phyloP scores from a whole-genome alignment of 2,888 invertebrate genomes.

The Apamea anceps region DNA sequence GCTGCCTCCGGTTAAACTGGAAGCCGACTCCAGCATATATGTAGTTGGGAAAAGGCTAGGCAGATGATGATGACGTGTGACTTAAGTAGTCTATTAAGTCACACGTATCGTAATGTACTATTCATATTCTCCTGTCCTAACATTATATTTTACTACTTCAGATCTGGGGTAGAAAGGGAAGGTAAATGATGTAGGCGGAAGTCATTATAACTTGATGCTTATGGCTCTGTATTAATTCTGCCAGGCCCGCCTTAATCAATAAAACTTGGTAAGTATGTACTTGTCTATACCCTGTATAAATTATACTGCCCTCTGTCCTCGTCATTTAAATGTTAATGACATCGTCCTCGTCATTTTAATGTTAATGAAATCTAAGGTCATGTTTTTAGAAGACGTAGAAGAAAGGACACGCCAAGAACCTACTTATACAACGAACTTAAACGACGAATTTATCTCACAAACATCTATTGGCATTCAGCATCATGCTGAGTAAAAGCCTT shows the following conservation, averaged over 20 bases:
- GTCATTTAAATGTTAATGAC: background rate
- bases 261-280: constrained; percentile 5
- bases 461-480: background rate
- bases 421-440: background rate
- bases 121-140: background rate
- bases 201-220: constrained; percentile 1
- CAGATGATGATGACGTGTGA: too few species aligned
- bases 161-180: background rate
- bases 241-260: background rate
- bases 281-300: background rate
- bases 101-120: background rate
- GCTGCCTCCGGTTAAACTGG: too few species aligned
- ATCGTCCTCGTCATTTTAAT: background rate
- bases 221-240: background rate
- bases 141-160: background rate
- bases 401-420: background rate
- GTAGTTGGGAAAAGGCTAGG: too few species aligned
- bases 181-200: background rate
- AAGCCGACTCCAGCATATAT: too few species aligned
- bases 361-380: background rate
- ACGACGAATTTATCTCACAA: background rate
- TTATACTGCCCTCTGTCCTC: background rate
- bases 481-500: too few species aligned
- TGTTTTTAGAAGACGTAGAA: background rate
- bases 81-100: background rate